Conservation (phyloP, 1,140 invertebrate genomes). For the Drosophila paulistorum region DNA sequence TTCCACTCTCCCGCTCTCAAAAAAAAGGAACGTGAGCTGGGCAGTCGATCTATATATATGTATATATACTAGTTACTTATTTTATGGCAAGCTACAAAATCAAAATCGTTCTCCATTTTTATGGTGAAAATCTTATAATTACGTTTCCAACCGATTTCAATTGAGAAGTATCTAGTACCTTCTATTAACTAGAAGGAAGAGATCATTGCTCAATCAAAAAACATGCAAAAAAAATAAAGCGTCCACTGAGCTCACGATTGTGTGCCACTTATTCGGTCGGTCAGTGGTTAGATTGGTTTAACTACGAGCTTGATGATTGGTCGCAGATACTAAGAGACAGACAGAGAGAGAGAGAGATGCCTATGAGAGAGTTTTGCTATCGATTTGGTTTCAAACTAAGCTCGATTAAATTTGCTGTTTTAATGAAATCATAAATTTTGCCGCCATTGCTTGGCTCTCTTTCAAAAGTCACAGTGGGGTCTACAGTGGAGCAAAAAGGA, state of each 20-base stretch:
- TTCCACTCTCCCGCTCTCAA: slow-evolving; percentile 14
- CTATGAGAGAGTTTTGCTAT: slow-evolving; percentile 17
- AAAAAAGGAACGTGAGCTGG: slow-evolving; percentile 66
- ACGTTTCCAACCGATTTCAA: slow-evolving; percentile 44
- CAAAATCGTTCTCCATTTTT: slow-evolving; percentile 51
- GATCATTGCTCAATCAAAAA: slow-evolving; percentile 73
- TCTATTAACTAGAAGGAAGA: slow-evolving; percentile 19
- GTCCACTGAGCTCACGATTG: slow-evolving; percentile 72
- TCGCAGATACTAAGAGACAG: slow-evolving; percentile 20
- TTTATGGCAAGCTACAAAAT: slow-evolving; percentile 59
- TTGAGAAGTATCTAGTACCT: slow-evolving; percentile 35
- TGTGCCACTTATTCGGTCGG: slow-evolving; percentile 76
- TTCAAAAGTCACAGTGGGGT: neutral
- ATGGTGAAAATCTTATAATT: slow-evolving; percentile 54
- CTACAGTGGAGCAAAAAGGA: slow-evolving; percentile 30
- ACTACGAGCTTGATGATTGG: slow-evolving; percentile 42
- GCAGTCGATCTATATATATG: slow-evolving; percentile 53
- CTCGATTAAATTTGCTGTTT: slow-evolving; percentile 77
- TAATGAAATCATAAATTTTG: slow-evolving; percentile 80
- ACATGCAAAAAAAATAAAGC: slow-evolving; percentile 47
- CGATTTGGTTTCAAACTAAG: slow-evolving; percentile 55
- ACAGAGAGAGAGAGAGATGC: slow-evolving; percentile 30
- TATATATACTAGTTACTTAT: slow-evolving; percentile 48
- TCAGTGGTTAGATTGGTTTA: slow-evolving; percentile 49
- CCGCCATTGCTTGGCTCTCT: slow-evolving; percentile 44